Percentiles rank a stretch among this genome's conserved stretches.
phyloP scores from a whole-genome alignment of 2,113 vertebrate species.

The Cricetomys ansorgei region DNA sequence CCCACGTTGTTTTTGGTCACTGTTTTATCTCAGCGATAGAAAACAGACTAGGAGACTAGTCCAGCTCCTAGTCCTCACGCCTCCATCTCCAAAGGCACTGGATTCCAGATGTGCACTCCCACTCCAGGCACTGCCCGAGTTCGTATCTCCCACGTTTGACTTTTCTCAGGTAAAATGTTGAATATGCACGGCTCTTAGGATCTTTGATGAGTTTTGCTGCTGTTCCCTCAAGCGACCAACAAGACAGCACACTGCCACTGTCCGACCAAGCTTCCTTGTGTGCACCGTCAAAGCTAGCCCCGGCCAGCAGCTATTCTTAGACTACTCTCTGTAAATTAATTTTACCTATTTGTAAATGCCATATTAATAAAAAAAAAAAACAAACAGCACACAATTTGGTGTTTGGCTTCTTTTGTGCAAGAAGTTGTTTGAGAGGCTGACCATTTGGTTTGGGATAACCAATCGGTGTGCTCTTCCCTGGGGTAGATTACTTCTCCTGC shows the following conservation, averaged over 20 bases:
- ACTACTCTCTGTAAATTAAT: background rate
- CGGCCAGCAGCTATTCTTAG: background rate
- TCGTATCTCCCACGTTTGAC: background rate
- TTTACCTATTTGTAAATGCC: no score
- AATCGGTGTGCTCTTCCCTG: background rate
- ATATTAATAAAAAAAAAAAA: fast-evolving
- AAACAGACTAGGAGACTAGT: background rate
- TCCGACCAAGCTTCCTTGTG: no score
- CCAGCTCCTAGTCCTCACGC: background rate
- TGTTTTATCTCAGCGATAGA: background rate
- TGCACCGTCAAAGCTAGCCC: background rate
- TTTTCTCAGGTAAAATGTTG: no score
- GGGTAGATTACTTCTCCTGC: background rate
- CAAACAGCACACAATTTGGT: background rate
- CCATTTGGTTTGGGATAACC: background rate
- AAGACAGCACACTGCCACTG: background rate
- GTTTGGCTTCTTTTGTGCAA: background rate
- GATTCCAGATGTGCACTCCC: background rate
- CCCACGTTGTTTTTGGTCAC: background rate
- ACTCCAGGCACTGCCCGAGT: background rate
- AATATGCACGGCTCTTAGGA: background rate
- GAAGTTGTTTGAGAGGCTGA: background rate
- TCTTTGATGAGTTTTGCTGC: background rate
- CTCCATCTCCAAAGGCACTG: background rate
- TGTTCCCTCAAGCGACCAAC: background rate